Percentiles rank a stretch among this genome's conserved stretches.
Evolutionary conservation across 2,888 invertebrate genomes (phyloP).

Genomic region (Dynastes tityus): DNA sequence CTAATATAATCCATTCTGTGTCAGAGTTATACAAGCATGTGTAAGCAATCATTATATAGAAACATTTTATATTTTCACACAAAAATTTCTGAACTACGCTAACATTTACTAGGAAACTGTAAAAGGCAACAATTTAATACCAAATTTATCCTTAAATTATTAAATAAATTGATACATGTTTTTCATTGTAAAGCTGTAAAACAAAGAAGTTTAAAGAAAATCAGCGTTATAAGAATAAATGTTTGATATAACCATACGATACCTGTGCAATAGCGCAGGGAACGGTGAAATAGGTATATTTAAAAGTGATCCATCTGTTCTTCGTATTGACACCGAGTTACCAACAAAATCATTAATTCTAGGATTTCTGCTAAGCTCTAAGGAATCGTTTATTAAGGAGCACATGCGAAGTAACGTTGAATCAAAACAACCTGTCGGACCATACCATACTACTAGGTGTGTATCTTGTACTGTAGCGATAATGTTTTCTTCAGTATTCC

Average conservation of each 20-base stretch:
- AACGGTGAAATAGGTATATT: slow-evolving; percentile 83
- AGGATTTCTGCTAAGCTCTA: slow-evolving; percentile 89
- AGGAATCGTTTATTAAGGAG: slow-evolving; percentile 72
- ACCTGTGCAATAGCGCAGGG: slow-evolving; percentile 73
- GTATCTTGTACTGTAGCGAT: slow-evolving; percentile 86
- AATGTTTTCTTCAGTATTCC: slow-evolving; percentile 86
- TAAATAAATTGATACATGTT: too few species aligned
- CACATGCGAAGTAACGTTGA: slow-evolving; percentile 79
- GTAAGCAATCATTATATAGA: too few species aligned
- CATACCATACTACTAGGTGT: slow-evolving; percentile 87
- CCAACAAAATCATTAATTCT: slow-evolving; percentile 87
- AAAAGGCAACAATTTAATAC: too few species aligned
- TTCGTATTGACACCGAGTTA: slow-evolving; percentile 86
- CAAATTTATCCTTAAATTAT: too few species aligned
- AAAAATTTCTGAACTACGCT: too few species aligned
- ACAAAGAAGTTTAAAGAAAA: too few species aligned
- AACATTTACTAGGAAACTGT: too few species aligned
- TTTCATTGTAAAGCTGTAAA: too few species aligned
- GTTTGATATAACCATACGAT: slow-evolving; percentile 39
- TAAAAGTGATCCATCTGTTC: slow-evolving; percentile 91
- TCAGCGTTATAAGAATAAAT: too few species aligned
- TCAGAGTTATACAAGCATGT: too few species aligned
- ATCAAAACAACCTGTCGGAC: slow-evolving; percentile 84
- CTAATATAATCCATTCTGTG: too few species aligned
- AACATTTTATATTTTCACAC: too few species aligned